These are phyloP conservation scores for Spisula solida DNA, from an alignment of 2,888 invertebrate species.

Conservation along the genomic window DNA sequence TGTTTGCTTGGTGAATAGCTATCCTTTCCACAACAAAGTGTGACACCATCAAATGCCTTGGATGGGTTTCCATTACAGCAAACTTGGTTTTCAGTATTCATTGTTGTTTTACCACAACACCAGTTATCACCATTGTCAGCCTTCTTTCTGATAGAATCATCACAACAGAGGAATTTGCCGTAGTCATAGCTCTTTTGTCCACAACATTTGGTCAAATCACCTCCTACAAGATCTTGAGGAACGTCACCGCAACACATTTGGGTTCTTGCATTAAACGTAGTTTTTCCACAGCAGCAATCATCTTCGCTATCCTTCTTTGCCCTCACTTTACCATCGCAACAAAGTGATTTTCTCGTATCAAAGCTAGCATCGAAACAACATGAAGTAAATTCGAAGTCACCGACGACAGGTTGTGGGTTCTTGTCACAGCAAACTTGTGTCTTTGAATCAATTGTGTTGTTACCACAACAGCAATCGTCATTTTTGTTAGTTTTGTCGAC, in stretches of 20 bases:
- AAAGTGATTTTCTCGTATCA: conserved; percentile 57
- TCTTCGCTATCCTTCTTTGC: conserved; percentile 51
- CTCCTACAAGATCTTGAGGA: conserved; percentile 51
- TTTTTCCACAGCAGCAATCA: conserved; percentile 62
- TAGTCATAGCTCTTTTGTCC: conserved; percentile 56
- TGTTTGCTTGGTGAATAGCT: conserved; percentile 51
- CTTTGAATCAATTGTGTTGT: conserved; percentile 58
- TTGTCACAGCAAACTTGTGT: conserved; percentile 56
- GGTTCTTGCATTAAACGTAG: conserved; percentile 52
- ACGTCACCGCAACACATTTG: conserved; percentile 61
- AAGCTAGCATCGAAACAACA: conserved; percentile 60
- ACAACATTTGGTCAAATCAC: conserved; percentile 55
- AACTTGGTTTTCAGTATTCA: conserved; percentile 55
- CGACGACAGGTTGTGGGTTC: conserved; percentile 51
- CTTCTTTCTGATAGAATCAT: conserved; percentile 57
- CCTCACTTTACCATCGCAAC: conserved; percentile 54
- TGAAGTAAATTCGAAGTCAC: conserved; percentile 51
- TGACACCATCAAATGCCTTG: conserved; percentile 30
- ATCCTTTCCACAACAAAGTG: conserved; percentile 58
- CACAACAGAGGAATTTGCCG: conserved; percentile 54
- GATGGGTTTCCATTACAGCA: conserved; percentile 61
- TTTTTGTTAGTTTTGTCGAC: conserved; percentile 46
- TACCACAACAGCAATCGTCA: conserved; percentile 66
- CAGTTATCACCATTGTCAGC: conserved; percentile 45
- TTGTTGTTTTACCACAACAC: conserved; percentile 59